phyloP scores from a whole-genome alignment of 2,797 vertebrate genomes.

The Alectoris magna region DNA sequence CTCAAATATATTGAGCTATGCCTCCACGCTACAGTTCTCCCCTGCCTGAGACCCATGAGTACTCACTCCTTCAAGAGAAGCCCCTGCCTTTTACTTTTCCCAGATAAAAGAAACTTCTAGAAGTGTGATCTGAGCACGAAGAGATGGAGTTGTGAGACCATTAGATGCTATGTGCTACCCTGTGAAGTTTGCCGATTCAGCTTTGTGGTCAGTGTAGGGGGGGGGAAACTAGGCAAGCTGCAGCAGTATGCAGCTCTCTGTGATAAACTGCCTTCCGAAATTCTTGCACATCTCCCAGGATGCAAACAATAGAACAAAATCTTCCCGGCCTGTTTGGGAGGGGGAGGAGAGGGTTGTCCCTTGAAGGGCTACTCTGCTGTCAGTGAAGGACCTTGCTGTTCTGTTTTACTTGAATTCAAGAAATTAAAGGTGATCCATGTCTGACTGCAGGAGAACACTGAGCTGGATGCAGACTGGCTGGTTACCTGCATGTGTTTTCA shows the following conservation, averaged over 20 bases:
- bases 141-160: not conserved
- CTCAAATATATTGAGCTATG: not conserved
- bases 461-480: not conserved
- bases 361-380: not conserved
- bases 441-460: not conserved
- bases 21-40: not conserved
- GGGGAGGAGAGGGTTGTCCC: not conserved
- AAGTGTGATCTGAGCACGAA: not conserved
- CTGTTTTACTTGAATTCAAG: not conserved
- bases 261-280: not conserved
- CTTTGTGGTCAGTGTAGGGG: not conserved
- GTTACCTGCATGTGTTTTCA: not conserved
- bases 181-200: not conserved
- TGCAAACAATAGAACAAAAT: not conserved
- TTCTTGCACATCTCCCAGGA: not conserved
- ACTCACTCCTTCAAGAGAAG: not conserved
- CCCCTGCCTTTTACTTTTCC: not conserved
- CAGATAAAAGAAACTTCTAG: not conserved
- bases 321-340: not conserved
- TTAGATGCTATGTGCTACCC: not conserved
- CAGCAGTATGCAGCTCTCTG: not conserved
- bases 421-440: not conserved
- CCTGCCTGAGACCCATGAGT: not conserved
- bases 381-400: not conserved
- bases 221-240: constrained; percentile 1